Conservation (phyloP, 1,140 invertebrate genomes). For the Zophobas morio region DNA sequence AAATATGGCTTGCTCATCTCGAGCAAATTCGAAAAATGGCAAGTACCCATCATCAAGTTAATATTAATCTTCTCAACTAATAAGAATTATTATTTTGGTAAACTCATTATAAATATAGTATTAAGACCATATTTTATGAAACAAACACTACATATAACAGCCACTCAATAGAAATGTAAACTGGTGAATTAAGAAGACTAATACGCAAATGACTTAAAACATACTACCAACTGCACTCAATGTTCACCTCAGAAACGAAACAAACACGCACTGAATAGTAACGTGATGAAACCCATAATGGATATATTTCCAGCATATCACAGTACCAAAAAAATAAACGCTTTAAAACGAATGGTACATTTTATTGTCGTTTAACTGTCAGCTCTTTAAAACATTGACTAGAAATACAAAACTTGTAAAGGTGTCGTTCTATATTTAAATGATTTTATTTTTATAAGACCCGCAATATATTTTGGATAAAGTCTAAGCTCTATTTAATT, state of each 20-base stretch:
- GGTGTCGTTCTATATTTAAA: conserved; percentile 42
- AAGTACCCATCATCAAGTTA: conserved; percentile 10
- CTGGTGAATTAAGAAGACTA: conserved; percentile 7
- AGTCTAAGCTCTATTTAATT: conserved; percentile 52
- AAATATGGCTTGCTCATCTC: conserved; percentile 48
- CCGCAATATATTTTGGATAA: conserved; percentile 46
- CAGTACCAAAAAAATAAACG: conserved; percentile 56
- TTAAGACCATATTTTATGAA: conserved; percentile 1
- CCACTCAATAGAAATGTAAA: not conserved
- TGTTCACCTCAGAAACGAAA: not conserved
- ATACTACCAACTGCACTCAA: not conserved
- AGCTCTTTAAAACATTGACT: conserved; percentile 54
- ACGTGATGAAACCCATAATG: conserved; percentile 23
- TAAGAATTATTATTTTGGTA: not conserved
- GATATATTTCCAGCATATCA: conserved; percentile 52
- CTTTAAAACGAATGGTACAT: conserved; percentile 49
- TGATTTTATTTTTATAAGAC: conserved; percentile 47
- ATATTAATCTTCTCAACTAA: conserved; percentile 9
- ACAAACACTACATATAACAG: conserved; percentile 11
- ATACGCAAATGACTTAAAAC: not conserved
- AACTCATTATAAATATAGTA: too few species aligned
- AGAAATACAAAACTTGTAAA: conserved; percentile 52
- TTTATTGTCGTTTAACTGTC: conserved; percentile 57
- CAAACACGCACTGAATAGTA: not conserved
- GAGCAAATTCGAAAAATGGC: conserved; percentile 44